Percentiles rank a stretch among this genome's conserved stretches.
Conservation (phyloP, 2,888 invertebrate species). For the Oegoconia quadripuncta region DNA sequence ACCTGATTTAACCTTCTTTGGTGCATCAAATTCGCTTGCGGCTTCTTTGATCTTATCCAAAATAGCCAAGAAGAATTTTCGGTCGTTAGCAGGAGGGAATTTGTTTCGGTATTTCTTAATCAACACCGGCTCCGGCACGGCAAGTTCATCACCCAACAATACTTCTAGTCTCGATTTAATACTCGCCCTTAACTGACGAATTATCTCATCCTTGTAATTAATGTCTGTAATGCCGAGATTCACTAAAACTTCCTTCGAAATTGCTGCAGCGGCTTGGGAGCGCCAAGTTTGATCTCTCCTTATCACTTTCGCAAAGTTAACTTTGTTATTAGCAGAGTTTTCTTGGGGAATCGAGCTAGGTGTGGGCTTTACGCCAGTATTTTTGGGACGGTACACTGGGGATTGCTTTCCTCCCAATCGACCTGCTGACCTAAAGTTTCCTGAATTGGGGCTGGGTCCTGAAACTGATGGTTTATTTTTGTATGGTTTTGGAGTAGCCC, state of each 20-base stretch:
- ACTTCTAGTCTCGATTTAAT: conserved; percentile 27
- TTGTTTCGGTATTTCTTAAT: conserved; percentile 18
- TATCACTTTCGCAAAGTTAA: too few species aligned
- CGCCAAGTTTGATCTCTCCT: conserved; percentile 16
- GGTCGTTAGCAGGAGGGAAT: conserved; percentile 8
- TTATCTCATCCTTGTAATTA: background rate
- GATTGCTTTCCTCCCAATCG: background rate
- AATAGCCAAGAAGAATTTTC: conserved; percentile 6
- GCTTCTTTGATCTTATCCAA: conserved; percentile 9
- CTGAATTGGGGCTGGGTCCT: background rate
- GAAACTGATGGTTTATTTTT: background rate
- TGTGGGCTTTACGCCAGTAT: too few species aligned
- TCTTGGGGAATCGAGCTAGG: too few species aligned
- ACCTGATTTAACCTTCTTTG: conserved; percentile 10
- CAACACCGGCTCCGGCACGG: conserved; percentile 9
- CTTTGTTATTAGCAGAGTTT: too few species aligned
- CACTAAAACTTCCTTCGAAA: conserved; percentile 11
- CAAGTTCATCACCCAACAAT: conserved; percentile 18
- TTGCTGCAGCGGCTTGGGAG: conserved; percentile 11
- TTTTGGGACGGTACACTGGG: too few species aligned
- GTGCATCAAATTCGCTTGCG: conserved; percentile 1
- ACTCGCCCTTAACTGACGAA: conserved; percentile 19
- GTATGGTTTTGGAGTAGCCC: background rate
- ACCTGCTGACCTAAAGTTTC: background rate
- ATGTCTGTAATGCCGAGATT: background rate